A percentile compares a stretch with the other conserved stretches of the same genome.
Conservation (phyloP, 2,797 vertebrate species). For the Australoheros facetus region DNA sequence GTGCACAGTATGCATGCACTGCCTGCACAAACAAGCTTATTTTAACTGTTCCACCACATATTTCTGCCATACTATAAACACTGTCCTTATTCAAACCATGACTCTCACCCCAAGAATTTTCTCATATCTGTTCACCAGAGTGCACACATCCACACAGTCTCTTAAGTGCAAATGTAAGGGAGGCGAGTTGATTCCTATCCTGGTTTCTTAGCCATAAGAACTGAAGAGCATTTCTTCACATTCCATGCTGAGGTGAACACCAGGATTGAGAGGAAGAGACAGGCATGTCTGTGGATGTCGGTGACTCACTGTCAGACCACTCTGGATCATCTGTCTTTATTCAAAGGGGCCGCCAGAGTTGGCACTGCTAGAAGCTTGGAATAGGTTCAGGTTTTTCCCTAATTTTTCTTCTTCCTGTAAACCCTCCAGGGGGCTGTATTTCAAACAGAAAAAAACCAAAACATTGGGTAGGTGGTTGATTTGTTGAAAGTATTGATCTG, state of each 20-base stretch:
- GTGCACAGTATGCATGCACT: constrained; percentile 2
- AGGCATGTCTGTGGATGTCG: constrained; percentile 70
- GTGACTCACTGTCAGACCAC: constrained; percentile 62
- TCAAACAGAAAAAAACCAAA: background rate
- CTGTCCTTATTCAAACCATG: constrained; percentile 31
- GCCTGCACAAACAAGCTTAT: constrained; percentile 59
- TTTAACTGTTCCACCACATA: constrained; percentile 63
- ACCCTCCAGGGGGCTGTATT: background rate
- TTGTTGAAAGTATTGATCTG: constrained; percentile 28
- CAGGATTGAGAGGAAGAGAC: constrained; percentile 55
- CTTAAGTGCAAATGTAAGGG: constrained; percentile 27
- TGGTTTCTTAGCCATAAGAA: constrained; percentile 50
- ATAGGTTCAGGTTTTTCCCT: constrained; percentile 9
- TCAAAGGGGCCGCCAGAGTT: constrained; percentile 46
- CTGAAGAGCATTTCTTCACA: constrained; percentile 59
- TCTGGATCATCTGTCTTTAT: constrained; percentile 63
- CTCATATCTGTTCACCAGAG: constrained; percentile 15
- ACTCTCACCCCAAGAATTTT: constrained; percentile 34
- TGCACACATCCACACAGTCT: constrained; percentile 11
- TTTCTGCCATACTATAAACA: constrained; percentile 40
- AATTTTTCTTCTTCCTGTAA: constrained; percentile 27
- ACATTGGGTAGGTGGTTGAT: background rate
- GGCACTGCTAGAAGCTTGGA: background rate
- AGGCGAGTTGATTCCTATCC: constrained; percentile 71
- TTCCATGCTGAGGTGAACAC: constrained; percentile 67